phyloP scores from a whole-genome alignment of 53 echinoderm and acorn worm genomes.

The Henricia sp. region DNA sequence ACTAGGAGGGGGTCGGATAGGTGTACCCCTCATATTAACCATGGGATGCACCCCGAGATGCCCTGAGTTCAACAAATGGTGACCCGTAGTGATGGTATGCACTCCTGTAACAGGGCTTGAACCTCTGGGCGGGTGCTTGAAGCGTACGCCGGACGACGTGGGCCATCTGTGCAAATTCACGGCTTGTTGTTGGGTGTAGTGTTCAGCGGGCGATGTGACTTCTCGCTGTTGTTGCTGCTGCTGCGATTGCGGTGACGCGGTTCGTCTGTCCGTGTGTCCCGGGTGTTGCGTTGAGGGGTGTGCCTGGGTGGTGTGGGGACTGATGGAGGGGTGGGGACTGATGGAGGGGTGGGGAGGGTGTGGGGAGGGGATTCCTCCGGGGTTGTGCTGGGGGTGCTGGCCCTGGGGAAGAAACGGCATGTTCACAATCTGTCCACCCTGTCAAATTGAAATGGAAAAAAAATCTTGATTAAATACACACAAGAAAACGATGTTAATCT shows the following conservation, averaged over 20 bases:
- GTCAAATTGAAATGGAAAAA: slow-evolving; percentile 11
- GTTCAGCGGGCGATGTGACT: slow-evolving; percentile 63
- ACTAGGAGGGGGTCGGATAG: slow-evolving; percentile 75
- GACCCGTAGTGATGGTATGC: slow-evolving; percentile 19
- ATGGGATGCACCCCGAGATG: slow-evolving; percentile 44
- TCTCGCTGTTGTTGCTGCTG: slow-evolving; percentile 69
- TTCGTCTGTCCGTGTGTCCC: slow-evolving; percentile 49
- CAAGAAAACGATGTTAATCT: too few species aligned
- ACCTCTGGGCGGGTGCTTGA: slow-evolving; percentile 51
- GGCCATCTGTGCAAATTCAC: slow-evolving; percentile 44
- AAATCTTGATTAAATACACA: too few species aligned
- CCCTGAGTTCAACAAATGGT: slow-evolving; percentile 53
- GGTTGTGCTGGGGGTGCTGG: slow-evolving; percentile 46
- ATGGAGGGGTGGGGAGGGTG: too few species aligned
- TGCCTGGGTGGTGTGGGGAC: slow-evolving; percentile 60
- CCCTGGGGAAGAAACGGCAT: slow-evolving; percentile 24
- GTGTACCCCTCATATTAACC: slow-evolving; percentile 76
- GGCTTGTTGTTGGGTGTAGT: slow-evolving; percentile 58
- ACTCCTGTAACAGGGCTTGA: slow-evolving; percentile 47
- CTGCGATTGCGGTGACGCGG: slow-evolving; percentile 52
- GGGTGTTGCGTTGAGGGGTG: slow-evolving; percentile 33
- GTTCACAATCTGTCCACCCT: slow-evolving; percentile 58
- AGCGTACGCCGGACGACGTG: slow-evolving; percentile 26
- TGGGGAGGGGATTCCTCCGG: slow-evolving; percentile 27
- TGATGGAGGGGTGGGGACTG: slow-evolving; percentile 44